These are phyloP conservation scores for Lasioglossum oenotherae DNA, from an alignment of 2,888 invertebrate species.

Conservation along the genomic window DNA sequence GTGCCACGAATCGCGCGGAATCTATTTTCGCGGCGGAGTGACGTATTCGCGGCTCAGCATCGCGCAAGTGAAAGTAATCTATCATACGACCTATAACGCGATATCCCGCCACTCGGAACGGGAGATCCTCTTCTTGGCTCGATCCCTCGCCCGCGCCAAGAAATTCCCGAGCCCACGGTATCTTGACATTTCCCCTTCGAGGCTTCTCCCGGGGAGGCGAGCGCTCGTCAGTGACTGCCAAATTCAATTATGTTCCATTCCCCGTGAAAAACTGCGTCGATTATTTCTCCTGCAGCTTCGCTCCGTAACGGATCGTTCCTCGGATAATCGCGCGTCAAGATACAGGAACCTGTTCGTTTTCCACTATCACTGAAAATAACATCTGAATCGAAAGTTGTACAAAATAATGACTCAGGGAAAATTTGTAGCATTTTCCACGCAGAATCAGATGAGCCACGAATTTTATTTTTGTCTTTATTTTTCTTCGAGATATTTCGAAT, in stretches of 20 bases:
- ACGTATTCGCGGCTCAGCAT: constrained; percentile 63
- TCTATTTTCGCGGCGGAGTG: constrained; percentile 74
- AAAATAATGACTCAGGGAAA: not conserved
- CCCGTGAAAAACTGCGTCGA: not conserved
- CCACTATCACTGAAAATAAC: not conserved
- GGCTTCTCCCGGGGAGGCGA: not conserved
- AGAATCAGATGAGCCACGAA: not conserved
- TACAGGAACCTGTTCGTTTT: not conserved
- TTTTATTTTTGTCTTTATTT: not conserved
- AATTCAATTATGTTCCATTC: constrained; percentile 10
- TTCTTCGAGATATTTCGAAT: not conserved
- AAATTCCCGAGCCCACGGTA: constrained; percentile 9
- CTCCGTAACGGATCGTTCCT: not conserved
- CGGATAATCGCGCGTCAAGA: not conserved
- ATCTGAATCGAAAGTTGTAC: too few relatives aligned
- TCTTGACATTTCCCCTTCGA: constrained; percentile 2
- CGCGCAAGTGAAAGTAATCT: constrained; percentile 63
- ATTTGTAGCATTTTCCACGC: not conserved
- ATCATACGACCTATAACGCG: constrained; percentile 59
- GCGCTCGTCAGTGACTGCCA: constrained; percentile 2
- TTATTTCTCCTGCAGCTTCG: not conserved
- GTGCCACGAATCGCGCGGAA: constrained; percentile 77
- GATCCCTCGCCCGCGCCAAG: constrained; percentile 16
- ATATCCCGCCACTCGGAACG: constrained; percentile 46
- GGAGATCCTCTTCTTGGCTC: constrained; percentile 22